Base-by-base conservation (phyloP, 1,140 invertebrate species). In the Nebria ingens region DNA sequence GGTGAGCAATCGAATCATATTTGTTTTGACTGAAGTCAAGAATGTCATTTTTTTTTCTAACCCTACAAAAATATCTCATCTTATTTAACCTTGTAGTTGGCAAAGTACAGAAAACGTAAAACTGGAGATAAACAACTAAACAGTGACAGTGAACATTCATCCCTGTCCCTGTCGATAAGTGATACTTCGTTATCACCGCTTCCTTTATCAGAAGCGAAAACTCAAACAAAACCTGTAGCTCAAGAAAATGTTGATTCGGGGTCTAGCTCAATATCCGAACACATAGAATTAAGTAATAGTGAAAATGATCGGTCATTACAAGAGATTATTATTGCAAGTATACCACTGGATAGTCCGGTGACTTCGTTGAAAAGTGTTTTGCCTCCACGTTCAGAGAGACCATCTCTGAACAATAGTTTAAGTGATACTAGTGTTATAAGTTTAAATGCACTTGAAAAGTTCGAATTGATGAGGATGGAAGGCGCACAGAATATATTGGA, bases 281-380 rank as follows among this genome's bases (percentile, higher is more conserved):
- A 49, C 2, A 13, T 15, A 3, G 17, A 25, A 54, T 54, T 38
- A 49, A 45, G 49, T 15, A 68, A 66, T 55, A 53, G 68, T 12
- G 66, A 71, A 64, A 65, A 68, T 59, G 69, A 71, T 57, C 56
- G 69, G 19, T 71, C 69, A 1, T 60, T 65, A 40, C 58, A 65
- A 45, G 69, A 71, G 63, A 68, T 71, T 12, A 62, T 67, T 62
- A 62, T 70, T 25, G 53, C 54, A 19, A 67, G 64, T 56, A 53
- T 64, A 21, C 61, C 61, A 45, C 34, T 25, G 45, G 22, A 57
- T 21, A 59, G 49, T 25, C 21, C 55, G 1, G 15, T 9, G 19
- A 42, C 23, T 40, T 56, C 21, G 19, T 50, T 19, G 21, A 58
- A 17, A 57, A 59, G 50, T 21, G 21, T 9, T 54, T 54, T 56